Evolutionary conservation across 64 coral and sea anemone species (phyloP).

Genomic region (Anthopleura sola): DNA sequence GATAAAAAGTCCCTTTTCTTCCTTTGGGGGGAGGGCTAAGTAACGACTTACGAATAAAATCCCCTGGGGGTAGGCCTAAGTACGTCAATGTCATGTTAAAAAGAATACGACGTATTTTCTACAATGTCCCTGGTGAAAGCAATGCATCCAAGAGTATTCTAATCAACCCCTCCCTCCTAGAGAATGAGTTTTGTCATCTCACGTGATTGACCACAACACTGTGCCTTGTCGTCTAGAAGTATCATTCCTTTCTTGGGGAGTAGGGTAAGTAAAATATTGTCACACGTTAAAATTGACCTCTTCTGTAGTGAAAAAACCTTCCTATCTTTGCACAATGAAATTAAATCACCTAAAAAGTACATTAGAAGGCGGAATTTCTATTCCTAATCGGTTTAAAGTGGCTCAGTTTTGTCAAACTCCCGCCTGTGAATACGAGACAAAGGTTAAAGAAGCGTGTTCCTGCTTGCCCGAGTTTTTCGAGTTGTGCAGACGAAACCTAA

Average conservation of each 20-base stretch:
- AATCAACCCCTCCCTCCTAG: too few relatives aligned
- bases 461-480: slow-evolving; percentile 30
- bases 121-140: too few relatives aligned
- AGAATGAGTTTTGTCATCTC: too few relatives aligned
- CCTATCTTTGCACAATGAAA: neutral
- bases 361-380: neutral
- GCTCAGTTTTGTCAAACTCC: neutral
- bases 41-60: too few relatives aligned
- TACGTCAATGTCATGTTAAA: too few relatives aligned
- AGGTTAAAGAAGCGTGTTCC: slow-evolving; percentile 14
- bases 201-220: too few relatives aligned
- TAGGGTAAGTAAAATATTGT: neutral
- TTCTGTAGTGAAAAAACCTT: neutral
- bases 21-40: too few relatives aligned
- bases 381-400: slow-evolving; percentile 9
- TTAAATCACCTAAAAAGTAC: neutral
- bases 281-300: neutral
- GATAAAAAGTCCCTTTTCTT: too few relatives aligned
- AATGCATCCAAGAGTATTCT: too few relatives aligned
- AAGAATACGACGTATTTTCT: too few relatives aligned
- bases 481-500: slow-evolving; percentile 9
- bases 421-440: neutral
- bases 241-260: neutral
- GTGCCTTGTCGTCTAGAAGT: too few relatives aligned
- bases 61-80: too few relatives aligned